phyloP scores from a whole-genome alignment of 2,113 vertebrate species.

The Pitta sordida region DNA sequence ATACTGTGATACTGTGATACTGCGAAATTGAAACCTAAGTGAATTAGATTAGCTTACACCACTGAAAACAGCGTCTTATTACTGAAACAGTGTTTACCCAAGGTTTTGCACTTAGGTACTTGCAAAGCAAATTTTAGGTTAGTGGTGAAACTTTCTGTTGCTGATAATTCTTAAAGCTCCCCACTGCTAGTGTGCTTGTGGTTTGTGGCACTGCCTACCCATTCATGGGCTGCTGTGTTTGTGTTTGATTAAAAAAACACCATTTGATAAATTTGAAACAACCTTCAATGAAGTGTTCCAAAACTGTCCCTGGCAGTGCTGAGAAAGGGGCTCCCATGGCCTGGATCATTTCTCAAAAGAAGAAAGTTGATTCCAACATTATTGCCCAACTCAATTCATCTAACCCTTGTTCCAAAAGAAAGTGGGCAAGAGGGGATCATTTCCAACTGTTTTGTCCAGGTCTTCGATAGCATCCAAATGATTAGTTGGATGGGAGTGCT shows the following conservation, averaged over 20 bases:
- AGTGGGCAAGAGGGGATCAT: neutral
- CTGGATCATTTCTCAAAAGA: neutral
- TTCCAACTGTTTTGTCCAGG: neutral
- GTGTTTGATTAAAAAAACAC: neutral
- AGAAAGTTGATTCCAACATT: neutral
- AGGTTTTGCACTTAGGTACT: neutral
- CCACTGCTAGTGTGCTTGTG: rapidly evolving
- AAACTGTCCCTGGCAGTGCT: rapidly evolving
- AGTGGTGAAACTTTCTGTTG: neutral
- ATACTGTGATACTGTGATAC: too few relatives aligned
- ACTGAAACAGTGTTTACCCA: neutral
- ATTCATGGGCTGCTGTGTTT: rapidly evolving
- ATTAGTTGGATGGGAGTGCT: neutral
- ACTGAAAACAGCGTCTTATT: neutral
- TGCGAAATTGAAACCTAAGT: neutral
- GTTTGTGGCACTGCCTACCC: neutral
- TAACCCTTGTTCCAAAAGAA: neutral
- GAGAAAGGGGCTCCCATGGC: neutral
- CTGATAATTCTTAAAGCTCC: neutral
- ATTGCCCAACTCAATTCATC: neutral
- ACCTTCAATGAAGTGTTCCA: neutral
- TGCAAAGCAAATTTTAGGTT: neutral
- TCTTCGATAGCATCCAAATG: neutral
- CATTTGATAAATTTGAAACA: neutral
- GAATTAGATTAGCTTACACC: neutral